phyloP scores from a whole-genome alignment of 2,888 invertebrate species.

The Mylabris sibirica region DNA sequence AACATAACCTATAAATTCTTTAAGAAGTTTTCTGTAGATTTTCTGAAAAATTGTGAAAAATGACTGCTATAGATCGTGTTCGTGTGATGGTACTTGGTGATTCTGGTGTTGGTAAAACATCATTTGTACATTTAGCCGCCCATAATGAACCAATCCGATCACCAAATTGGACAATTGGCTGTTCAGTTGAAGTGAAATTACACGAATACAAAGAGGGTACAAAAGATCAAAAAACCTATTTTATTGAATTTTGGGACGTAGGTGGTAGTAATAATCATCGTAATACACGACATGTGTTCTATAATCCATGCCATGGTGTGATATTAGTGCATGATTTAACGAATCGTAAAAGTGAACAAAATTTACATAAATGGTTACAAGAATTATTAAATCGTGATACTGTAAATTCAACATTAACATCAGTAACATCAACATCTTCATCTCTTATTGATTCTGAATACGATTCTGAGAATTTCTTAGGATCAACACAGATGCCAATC shows the following conservation, averaged over 20 bases:
- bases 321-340: constrained; percentile 97
- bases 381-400: constrained; percentile 85
- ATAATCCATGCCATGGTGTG: constrained; percentile 91
- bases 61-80: constrained; percentile 88
- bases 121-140: constrained; percentile 89
- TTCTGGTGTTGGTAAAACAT: constrained; percentile 95
- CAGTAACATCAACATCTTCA: constrained; percentile 34
- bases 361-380: constrained; percentile 90
- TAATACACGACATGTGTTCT: constrained; percentile 93
- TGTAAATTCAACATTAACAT: constrained; percentile 50
- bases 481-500: constrained; percentile 89
- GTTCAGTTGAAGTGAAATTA: constrained; percentile 93
- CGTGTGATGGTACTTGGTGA: constrained; percentile 92
- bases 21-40: neutral
- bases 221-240: constrained; percentile 87
- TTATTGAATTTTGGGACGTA: constrained; percentile 96
- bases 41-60: constrained; percentile 51
- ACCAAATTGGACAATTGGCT: constrained; percentile 96
- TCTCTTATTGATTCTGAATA: constrained; percentile 70
- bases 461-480: constrained; percentile 86
- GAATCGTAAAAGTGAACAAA: constrained; percentile 94
- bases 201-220: constrained; percentile 96
- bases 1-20: constrained; percentile 29
- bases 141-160: constrained; percentile 84
- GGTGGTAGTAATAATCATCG: constrained; percentile 94